Conservation (phyloP, 2,113 vertebrate genomes). For the Cynocephalus volans region DNA sequence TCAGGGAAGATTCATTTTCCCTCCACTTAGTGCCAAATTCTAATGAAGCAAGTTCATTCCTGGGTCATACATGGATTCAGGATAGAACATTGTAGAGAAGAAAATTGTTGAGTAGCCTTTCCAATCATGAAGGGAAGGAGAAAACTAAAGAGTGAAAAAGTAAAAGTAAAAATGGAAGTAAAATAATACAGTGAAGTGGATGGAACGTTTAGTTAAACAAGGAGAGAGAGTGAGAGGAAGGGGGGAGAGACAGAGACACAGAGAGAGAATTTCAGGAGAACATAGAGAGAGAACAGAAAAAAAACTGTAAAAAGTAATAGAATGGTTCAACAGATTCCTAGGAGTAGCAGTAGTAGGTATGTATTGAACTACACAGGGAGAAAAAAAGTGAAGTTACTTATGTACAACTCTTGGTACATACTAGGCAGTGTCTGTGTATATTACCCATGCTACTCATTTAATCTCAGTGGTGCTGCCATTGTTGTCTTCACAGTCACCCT, state of each 20-base stretch:
- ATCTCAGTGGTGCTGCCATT: neutral
- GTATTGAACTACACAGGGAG: neutral
- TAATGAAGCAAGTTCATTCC: neutral
- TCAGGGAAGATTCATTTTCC: neutral
- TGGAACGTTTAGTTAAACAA: neutral
- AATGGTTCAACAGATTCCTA: neutral
- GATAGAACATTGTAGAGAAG: neutral
- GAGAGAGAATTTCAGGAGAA: neutral
- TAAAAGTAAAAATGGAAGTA: neutral
- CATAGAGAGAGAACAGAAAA: neutral
- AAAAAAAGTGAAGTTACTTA: neutral
- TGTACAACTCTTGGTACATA: neutral
- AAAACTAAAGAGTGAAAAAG: neutral
- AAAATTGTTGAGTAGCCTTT: neutral
- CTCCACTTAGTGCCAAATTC: neutral
- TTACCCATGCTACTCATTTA: neutral
- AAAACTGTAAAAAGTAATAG: neutral
- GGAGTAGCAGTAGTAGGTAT: neutral
- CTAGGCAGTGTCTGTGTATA: accelerated
- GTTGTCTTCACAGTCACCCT: neutral
- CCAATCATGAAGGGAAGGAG: neutral
- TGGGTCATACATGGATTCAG: no score
- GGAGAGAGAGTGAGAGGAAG: neutral
- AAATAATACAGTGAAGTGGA: neutral
- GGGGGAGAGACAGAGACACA: neutral